phyloP scores from a whole-genome alignment of 2,888 invertebrate species.

The Bombylius discolor region DNA sequence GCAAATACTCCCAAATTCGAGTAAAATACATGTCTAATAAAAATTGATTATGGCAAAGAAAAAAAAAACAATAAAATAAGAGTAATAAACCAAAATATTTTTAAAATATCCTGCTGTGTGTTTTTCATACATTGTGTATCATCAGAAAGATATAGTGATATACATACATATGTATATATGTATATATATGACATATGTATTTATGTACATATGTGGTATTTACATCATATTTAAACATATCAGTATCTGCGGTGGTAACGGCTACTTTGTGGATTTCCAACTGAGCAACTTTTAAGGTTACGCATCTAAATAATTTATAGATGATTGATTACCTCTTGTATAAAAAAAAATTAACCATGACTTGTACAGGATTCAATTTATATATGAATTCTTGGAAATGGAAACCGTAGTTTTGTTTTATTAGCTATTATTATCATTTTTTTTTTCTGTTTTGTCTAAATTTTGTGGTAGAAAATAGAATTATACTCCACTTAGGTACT shows the following conservation, averaged over 20 bases:
- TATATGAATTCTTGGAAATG: too few species aligned
- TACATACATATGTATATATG: background rate
- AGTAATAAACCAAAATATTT: background rate
- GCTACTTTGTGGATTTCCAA: conserved; percentile 7
- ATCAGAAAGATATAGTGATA: background rate
- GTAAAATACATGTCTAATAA: background rate
- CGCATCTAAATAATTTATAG: background rate
- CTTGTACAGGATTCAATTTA: too few species aligned
- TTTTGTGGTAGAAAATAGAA: too few species aligned
- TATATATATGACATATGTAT: background rate
- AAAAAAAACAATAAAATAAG: background rate
- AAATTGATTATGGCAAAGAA: background rate
- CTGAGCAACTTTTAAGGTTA: background rate
- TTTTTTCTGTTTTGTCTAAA: too few species aligned
- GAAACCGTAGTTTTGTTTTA: too few species aligned
- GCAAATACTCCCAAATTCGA: background rate
- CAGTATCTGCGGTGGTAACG: background rate
- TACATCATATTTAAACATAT: background rate
- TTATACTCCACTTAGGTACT: too few species aligned
- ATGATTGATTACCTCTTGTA: background rate
- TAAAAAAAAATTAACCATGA: too few species aligned
- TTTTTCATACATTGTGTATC: background rate
- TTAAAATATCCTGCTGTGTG: background rate
- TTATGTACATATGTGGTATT: too few species aligned
- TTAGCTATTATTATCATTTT: too few species aligned